Conservation (phyloP, 2,888 invertebrate species). For the Linyphia triangularis region DNA sequence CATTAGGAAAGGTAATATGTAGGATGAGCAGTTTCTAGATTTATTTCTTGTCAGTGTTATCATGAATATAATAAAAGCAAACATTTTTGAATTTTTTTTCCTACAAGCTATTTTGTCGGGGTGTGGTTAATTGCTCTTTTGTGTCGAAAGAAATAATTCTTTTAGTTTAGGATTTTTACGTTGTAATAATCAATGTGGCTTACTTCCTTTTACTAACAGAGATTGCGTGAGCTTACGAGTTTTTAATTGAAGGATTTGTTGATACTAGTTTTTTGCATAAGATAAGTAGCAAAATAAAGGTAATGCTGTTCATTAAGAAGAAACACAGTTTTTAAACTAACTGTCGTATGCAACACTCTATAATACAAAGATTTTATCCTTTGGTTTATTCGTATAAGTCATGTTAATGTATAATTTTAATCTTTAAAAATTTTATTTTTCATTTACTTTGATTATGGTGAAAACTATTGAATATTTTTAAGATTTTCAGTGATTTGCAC, state of each 20-base stretch:
- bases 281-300: no score
- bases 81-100: not conserved
- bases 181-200: not conserved
- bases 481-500: no score
- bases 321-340: no score
- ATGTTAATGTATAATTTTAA: no score
- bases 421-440: no score
- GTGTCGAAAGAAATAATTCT: not conserved
- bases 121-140: not conserved
- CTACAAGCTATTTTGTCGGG: not conserved
- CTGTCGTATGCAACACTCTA: no score
- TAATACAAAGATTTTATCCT: no score
- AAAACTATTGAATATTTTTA: no score
- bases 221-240: slow-evolving; percentile 28
- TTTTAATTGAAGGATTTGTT: slow-evolving; percentile 12
- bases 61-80: not conserved
- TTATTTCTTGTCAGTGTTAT: not conserved
- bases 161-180: not conserved
- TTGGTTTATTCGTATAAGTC: no score
- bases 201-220: slow-evolving; percentile 10
- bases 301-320: no score
- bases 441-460: no score
- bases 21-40: not conserved
- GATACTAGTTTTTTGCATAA: not conserved
- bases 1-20: not conserved